These are phyloP conservation scores for Hydropsyche tenuis DNA, from an alignment of 1,140 invertebrate genomes.

Conservation along the genomic window DNA sequence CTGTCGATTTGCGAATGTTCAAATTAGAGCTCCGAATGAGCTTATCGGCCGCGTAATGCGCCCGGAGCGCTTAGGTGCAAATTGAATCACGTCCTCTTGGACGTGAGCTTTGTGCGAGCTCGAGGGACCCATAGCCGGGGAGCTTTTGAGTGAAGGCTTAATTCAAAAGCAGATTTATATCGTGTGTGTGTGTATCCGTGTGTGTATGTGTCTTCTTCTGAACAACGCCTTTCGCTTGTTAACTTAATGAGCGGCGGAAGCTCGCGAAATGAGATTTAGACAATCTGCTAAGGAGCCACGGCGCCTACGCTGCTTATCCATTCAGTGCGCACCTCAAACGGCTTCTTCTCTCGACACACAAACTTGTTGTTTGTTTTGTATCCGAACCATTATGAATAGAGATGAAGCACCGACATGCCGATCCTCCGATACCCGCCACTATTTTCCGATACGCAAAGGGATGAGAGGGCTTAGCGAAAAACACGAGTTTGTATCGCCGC, in stretches of 20 bases:
- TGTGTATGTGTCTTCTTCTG: slow-evolving; percentile 31
- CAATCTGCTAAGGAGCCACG: slow-evolving; percentile 41
- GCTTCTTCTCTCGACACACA: slow-evolving; percentile 3
- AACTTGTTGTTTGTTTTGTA: slow-evolving; percentile 31
- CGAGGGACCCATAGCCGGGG: too few relatives aligned
- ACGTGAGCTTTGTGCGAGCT: slow-evolving; percentile 26
- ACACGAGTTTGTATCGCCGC: too few relatives aligned
- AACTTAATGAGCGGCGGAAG: slow-evolving; percentile 49
- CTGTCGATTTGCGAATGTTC: neutral
- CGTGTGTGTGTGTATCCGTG: neutral
- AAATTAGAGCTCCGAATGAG: slow-evolving; percentile 11
- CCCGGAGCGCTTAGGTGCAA: slow-evolving; percentile 27
- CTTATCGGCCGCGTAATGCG: slow-evolving; percentile 5
- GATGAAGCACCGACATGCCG: neutral
- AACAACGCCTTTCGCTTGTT: slow-evolving; percentile 49
- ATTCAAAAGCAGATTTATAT: slow-evolving; percentile 42
- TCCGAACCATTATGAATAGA: slow-evolving; percentile 22
- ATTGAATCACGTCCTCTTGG: slow-evolving; percentile 48
- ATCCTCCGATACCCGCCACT: too few relatives aligned
- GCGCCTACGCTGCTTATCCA: slow-evolving; percentile 28
- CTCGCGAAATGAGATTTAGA: slow-evolving; percentile 50
- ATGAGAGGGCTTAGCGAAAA: too few relatives aligned
- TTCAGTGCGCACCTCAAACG: slow-evolving; percentile 29
- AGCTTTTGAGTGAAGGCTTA: slow-evolving; percentile 48
- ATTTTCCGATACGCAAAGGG: too few relatives aligned